Evolutionary conservation across 2,113 vertebrate genomes (phyloP).

Genomic region (Opisthocomus hoazin): DNA sequence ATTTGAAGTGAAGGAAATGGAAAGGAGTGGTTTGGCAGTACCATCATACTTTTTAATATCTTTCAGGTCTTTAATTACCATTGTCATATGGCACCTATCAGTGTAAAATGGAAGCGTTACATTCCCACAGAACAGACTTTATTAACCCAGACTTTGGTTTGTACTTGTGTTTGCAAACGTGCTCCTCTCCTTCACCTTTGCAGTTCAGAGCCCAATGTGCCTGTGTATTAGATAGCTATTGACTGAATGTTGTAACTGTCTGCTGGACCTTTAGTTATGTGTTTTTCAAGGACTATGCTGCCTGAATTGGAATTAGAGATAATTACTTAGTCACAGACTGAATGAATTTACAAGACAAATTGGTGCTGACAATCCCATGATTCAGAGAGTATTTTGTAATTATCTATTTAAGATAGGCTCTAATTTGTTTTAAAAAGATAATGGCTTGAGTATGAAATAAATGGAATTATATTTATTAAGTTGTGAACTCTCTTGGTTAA

Average conservation of each 20-base stretch:
- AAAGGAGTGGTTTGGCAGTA: background rate
- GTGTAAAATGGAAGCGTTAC: background rate
- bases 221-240: background rate
- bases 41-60: background rate
- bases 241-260: background rate
- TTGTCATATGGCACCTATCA: background rate
- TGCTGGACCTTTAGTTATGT: background rate
- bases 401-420: background rate
- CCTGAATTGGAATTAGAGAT: background rate
- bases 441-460: background rate
- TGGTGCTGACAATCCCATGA: background rate
- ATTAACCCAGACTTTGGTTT: background rate
- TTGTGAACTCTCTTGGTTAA: background rate
- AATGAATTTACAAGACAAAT: background rate
- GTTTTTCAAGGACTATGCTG: background rate
- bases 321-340: background rate
- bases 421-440: background rate
- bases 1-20: background rate
- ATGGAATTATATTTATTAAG: background rate
- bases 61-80: background rate
- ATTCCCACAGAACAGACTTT: background rate
- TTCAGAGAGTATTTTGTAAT: background rate
- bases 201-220: background rate
- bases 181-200: background rate
- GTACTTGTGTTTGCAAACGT: fast-evolving